phyloP scores from a whole-genome alignment of 1,140 invertebrate genomes.

The Campoletis sonorensis region DNA sequence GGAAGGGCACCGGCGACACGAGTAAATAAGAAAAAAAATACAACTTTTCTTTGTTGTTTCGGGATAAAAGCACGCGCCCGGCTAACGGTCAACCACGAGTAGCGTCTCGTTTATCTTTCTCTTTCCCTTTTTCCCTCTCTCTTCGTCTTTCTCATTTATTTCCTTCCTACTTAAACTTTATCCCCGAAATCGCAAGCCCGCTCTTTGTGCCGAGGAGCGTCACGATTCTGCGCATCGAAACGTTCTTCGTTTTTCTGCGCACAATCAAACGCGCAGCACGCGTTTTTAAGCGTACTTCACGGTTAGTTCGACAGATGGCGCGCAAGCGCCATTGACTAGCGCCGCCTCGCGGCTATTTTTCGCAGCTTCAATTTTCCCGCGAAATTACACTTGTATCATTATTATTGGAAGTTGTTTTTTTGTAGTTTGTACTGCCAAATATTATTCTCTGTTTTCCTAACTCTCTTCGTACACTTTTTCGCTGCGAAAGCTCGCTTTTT shows the following conservation, averaged over 20 bases:
- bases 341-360: not conserved
- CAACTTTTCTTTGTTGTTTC: slow-evolving; percentile 35
- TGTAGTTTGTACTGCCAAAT: no score
- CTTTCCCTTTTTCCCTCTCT: not conserved
- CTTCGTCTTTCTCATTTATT: not conserved
- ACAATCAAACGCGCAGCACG: not conserved
- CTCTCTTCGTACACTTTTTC: not conserved
- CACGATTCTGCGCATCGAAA: not conserved
- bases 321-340: not conserved
- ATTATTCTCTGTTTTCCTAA: not conserved
- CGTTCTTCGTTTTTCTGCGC: not conserved
- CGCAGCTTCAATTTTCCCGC: not conserved
- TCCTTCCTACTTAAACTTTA: not conserved
- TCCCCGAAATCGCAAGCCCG: not conserved
- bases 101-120: not conserved
- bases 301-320: not conserved
- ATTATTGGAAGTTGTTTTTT: not conserved
- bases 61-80: slow-evolving; percentile 22
- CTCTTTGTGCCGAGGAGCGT: not conserved
- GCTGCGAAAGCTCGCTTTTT: not conserved
- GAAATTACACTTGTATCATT: not conserved
- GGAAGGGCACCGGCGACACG: not conserved
- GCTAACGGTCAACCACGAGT: slow-evolving; percentile 24
- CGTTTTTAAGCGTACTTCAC: not conserved
- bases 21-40: not conserved